Conservation (phyloP, 2,888 invertebrate genomes). For the Cantharis nigra region DNA sequence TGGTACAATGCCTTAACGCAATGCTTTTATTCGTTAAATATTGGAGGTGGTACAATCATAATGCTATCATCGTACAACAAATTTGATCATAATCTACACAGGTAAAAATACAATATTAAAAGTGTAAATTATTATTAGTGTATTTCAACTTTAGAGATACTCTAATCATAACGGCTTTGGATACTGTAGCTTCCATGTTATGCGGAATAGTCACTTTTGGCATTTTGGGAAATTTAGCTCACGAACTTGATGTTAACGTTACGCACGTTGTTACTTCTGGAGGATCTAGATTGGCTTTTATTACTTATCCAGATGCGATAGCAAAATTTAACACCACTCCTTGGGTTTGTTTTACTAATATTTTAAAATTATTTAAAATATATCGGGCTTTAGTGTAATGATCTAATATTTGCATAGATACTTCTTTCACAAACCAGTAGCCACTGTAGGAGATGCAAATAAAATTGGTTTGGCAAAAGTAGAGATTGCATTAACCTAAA, state of each 20-base stretch:
- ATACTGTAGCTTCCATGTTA: constrained; percentile 79
- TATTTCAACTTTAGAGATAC: constrained; percentile 62
- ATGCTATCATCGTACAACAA: constrained; percentile 78
- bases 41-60: constrained; percentile 72
- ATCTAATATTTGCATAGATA: too few species aligned
- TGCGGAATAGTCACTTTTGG: constrained; percentile 84
- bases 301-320: constrained; percentile 83
- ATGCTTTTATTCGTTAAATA: constrained; percentile 77
- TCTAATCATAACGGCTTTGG: constrained; percentile 77
- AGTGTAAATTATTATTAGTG: neutral
- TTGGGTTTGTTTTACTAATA: constrained; percentile 63
- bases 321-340: constrained; percentile 73
- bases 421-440: too few species aligned
- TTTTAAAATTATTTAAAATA: neutral
- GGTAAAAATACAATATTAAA: constrained; percentile 54
- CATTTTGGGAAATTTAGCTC: constrained; percentile 78
- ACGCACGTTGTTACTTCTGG: constrained; percentile 68
- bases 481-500: too few species aligned
- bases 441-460: too few species aligned
- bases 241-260: constrained; percentile 66
- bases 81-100: constrained; percentile 69
- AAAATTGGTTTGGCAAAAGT: too few species aligned
- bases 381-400: too few species aligned
- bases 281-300: constrained; percentile 79
- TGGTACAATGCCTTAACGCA: constrained; percentile 79